Percentiles rank a stretch among this genome's conserved stretches.
These are phyloP conservation scores for Agriopis leucophaearia DNA, from an alignment of 2,888 invertebrate genomes.

Conservation along the genomic window DNA sequence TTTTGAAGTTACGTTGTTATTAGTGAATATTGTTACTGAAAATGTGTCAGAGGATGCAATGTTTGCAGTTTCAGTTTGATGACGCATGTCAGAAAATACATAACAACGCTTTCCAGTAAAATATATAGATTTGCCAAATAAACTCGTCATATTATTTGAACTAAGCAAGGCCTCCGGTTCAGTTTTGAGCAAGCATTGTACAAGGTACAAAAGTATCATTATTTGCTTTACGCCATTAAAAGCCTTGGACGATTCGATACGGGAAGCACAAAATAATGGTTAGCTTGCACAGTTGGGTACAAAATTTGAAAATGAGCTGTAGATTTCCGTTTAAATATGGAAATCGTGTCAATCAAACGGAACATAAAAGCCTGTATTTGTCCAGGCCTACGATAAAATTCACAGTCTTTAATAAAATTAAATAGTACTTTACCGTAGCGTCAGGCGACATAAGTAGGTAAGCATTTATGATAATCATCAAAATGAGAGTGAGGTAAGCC, in stretches of 20 bases:
- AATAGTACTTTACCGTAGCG: no score
- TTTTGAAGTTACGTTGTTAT: no score
- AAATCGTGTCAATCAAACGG: constrained; percentile 28
- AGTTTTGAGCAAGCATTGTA: constrained; percentile 22
- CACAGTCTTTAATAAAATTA: no score
- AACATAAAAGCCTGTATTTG: background rate
- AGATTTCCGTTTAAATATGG: constrained; percentile 17
- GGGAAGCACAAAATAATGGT: constrained; percentile 20
- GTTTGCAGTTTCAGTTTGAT: constrained; percentile 2
- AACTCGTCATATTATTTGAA: constrained; percentile 13
- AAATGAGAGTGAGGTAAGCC: no score
- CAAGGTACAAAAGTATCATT: constrained; percentile 7
- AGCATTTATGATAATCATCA: no score
- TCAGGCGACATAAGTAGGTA: no score
- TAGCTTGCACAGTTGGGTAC: constrained; percentile 26
- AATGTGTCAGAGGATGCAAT: no score
- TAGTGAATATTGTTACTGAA: no score
- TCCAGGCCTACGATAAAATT: background rate
- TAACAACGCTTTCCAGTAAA: constrained; percentile 2
- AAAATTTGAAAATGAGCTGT: constrained; percentile 1
- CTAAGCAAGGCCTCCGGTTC: constrained; percentile 10
- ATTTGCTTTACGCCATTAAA: constrained; percentile 28
- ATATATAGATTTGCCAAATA: constrained; percentile 16
- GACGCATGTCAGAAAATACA: constrained; percentile 2
- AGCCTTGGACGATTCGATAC: constrained; percentile 20